A percentile compares a stretch with the other conserved stretches of the same genome.
These are phyloP conservation scores for Sinocyclocheilus rhinocerous DNA, from an alignment of 2,113 vertebrate genomes.

Conservation along the genomic window DNA sequence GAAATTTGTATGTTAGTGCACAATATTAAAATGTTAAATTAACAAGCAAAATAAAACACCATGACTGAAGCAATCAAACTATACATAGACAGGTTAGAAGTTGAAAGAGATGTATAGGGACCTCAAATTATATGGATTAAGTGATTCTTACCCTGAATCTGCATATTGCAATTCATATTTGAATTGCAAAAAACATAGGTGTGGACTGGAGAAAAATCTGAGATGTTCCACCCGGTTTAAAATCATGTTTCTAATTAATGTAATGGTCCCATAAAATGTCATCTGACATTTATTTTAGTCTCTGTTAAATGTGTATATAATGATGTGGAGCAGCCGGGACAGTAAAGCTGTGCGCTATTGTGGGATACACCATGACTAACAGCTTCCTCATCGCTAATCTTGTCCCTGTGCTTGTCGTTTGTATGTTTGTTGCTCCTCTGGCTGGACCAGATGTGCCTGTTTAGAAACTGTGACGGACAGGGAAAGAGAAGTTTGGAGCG, in stretches of 20 bases:
- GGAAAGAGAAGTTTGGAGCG: constrained; percentile 20
- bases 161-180: background rate
- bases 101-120: background rate
- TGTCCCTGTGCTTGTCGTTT: constrained; percentile 12
- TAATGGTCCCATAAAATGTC: no score
- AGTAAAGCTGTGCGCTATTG: constrained; percentile 12
- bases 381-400: constrained; percentile 33
- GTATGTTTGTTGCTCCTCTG: background rate
- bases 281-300: background rate
- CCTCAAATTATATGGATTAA: background rate
- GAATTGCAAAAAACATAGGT: background rate
- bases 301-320: constrained; percentile 18
- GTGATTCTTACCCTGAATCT: background rate
- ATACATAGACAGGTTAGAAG: background rate
- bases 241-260: background rate
- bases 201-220: background rate
- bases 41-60: background rate
- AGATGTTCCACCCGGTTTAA: background rate
- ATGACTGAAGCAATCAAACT: background rate
- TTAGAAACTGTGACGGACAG: constrained; percentile 48
- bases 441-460: constrained; percentile 43
- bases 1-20: background rate
- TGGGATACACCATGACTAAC: constrained; percentile 53
- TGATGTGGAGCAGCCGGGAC: background rate
- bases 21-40: background rate